Conservation (phyloP, 2,797 vertebrate species). For the Spheniscus humboldti region DNA sequence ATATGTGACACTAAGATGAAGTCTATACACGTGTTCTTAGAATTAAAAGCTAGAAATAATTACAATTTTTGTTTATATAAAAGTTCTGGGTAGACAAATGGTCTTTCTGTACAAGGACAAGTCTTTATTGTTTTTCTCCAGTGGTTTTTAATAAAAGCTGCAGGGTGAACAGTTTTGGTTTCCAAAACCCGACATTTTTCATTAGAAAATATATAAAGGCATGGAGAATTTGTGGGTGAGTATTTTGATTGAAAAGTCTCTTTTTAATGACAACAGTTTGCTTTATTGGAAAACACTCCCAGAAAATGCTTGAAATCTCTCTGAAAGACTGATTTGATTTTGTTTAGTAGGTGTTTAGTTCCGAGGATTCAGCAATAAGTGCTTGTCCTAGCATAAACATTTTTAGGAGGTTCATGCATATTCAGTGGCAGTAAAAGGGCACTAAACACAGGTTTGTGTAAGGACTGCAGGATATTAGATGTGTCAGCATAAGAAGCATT, state of each 20-base stretch:
- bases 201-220: background rate
- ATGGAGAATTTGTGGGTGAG: background rate
- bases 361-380: constrained; percentile 7
- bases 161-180: background rate
- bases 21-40: background rate
- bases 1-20: background rate
- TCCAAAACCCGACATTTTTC: background rate
- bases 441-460: background rate
- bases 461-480: background rate
- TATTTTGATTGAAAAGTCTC: background rate
- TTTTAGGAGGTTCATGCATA: constrained; percentile 39
- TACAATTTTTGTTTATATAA: background rate
- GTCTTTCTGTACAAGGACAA: background rate
- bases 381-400: constrained; percentile 40
- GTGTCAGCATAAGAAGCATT: background rate
- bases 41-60: background rate
- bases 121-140: background rate
- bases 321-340: background rate
- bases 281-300: background rate
- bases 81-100: background rate
- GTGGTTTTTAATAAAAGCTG: background rate
- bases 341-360: background rate
- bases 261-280: background rate
- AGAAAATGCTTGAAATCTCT: background rate
- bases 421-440: constrained; percentile 10